Evolutionary conservation across 2,888 invertebrate species (phyloP), one percentile per base, ranked within the genome.

Genomic region (Blastobasis adustella): DNA sequence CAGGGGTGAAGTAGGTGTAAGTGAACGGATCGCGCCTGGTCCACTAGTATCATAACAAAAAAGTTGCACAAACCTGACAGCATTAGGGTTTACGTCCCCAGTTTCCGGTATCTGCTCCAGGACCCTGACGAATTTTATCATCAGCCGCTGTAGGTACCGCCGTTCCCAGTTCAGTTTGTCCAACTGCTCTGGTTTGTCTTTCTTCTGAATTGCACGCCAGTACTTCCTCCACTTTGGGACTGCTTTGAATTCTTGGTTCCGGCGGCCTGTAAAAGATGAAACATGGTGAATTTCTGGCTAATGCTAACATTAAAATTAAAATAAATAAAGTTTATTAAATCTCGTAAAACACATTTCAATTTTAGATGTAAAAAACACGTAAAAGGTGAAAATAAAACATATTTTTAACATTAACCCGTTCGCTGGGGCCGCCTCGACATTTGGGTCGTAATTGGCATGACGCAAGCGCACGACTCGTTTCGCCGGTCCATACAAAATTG

Each of bases 191-290:
- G 92, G 91, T 60, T 93, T 93, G 68, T 96, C 95, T 66, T 94
- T 95, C 72, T 96, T 97, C 67, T 95, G 93, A 50, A 98, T 92
- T 5, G 95, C 93, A 56, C 94, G 93, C 96, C 96, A 99, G 71
- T 95, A 96, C 76, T 97, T 98, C 54, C 92, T 92, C 95, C 98
- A 96, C 77, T 96, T 96, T 0, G 97, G 95, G 62, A 94, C 93
- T 45, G 92, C 90, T 73, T 93, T 93, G 63, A 99, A 94, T 73
- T 99, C 95, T 66, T 95, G 92, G 59, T 96, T 96, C 63, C 97
- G 89, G 48, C 97, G 90, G 43, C 93, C 93, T 94, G 79, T 42
- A 45, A 54, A 51, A 1, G 23, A 23, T 3, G 3, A 23, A 23
- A 23, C 23, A 23, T 3, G 23, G 23, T 23, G 1, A 23, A 23